Evolutionary conservation across 2,888 invertebrate genomes (phyloP).

Genomic region (Hyalella azteca): DNA sequence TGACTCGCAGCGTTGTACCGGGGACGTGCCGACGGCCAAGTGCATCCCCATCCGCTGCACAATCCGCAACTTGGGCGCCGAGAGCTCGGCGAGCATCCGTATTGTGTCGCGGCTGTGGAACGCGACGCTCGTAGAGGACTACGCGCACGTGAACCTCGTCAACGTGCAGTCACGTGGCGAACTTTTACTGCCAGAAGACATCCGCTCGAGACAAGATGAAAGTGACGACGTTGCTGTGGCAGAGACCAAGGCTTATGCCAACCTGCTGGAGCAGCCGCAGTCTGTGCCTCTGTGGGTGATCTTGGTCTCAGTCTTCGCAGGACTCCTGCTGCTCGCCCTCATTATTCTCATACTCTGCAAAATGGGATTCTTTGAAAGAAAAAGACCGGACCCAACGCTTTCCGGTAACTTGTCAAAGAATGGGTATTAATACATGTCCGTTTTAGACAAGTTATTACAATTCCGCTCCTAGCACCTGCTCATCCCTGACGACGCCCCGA

Average conservation of each 20-base stretch:
- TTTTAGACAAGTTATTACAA: background rate
- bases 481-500: background rate
- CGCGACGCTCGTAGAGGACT: conserved; percentile 58
- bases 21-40: conserved; percentile 54
- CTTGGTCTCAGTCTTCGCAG: conserved; percentile 78
- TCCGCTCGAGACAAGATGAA: conserved; percentile 53
- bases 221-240: conserved; percentile 39
- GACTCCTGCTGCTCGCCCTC: conserved; percentile 80
- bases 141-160: conserved; percentile 53
- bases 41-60: conserved; percentile 57
- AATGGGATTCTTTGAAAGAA: conserved; percentile 75
- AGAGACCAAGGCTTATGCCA: conserved; percentile 51
- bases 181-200: conserved; percentile 53
- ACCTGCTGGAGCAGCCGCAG: conserved; percentile 62
- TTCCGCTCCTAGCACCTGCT: conserved; percentile 4
- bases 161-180: conserved; percentile 56
- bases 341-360: conserved; percentile 84
- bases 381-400: conserved; percentile 45
- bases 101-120: conserved; percentile 58
- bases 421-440: conserved; percentile 12
- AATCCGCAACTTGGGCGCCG: conserved; percentile 53
- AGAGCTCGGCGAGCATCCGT: conserved; percentile 50
- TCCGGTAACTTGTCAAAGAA: conserved; percentile 13
- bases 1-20: conserved; percentile 49
- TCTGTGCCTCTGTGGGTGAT: conserved; percentile 87